Evolutionary conservation across 2,888 invertebrate species (phyloP), one percentile per base, ranked within the genome.

Genomic region (Apotomis turbidana): DNA sequence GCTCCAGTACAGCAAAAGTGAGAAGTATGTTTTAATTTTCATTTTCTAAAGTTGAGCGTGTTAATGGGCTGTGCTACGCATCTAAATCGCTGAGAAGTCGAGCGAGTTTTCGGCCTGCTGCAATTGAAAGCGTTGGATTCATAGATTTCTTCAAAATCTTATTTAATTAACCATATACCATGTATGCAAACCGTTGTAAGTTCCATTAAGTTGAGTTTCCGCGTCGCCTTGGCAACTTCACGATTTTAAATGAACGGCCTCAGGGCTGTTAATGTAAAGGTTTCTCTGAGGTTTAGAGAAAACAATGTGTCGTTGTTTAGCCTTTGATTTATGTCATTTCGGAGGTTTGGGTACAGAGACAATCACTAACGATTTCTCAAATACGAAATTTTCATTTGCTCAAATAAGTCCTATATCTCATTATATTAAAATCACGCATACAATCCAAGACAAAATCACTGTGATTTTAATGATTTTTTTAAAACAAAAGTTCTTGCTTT

Each of bases 141-240:
- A 41, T 10, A 10, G 0, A 10, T 49, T 44, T 49, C 9, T 9
- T 12, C 10, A 6, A 10, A 46, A 10, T 6, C 8, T 49, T 49
- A 49, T 49, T 49, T 49, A 10, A 49, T 49, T 49, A 49, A 49
- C 6, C 55, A 27, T 4, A 9, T 55, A 27, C 27, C 9, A 9
- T 27, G 27, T 13, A 0, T 4, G 8, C 27, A 27, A 9, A 27
- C 54, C 13, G 55, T 27, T 36, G 8, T 49, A 9, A 6, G 9
- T 8, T 10, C 12, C 49, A 46, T 61, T 10, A 10, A 46, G 46
- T 60, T 27, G 27, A 41, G 41, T 41, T 63, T 55, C 55, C 55
- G 64, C 44, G 55, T 66, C 46, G 27, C 64, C 64, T 66, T 66
- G 64, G 55, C 12, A 10, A 55, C 44, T 8, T 66, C 64, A 66